These are phyloP conservation scores for Metopia argyrocephala DNA, from an alignment of 2,888 invertebrate genomes.

Conservation along the genomic window DNA sequence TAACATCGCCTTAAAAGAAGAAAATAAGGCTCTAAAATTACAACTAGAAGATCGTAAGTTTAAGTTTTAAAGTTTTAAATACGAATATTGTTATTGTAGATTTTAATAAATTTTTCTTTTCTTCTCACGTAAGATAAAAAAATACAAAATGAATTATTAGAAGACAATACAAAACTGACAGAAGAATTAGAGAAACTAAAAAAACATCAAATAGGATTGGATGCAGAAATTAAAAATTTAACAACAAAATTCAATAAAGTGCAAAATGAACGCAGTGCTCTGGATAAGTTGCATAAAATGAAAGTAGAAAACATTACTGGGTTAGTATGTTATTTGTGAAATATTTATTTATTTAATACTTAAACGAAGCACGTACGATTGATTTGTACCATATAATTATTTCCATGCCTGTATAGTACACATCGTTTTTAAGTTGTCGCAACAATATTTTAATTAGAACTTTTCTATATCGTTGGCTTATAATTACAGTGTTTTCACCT, in stretches of 20 bases:
- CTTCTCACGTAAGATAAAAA: conserved; percentile 71
- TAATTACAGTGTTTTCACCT: no score
- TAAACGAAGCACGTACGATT: no score
- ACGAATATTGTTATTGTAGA: background rate
- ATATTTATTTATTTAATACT: background rate
- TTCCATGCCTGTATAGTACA: no score
- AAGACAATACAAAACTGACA: conserved; percentile 73
- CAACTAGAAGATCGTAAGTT: conserved; percentile 76
- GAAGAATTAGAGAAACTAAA: conserved; percentile 70
- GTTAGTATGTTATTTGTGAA: conserved; percentile 57
- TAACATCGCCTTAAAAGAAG: conserved; percentile 77
- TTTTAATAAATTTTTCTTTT: background rate
- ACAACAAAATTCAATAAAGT: conserved; percentile 71
- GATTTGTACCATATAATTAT: no score
- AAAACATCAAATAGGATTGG: conserved; percentile 70
- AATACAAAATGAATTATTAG: conserved; percentile 72
- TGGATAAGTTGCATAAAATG: conserved; percentile 76
- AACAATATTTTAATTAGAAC: no score
- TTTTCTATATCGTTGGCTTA: no score
- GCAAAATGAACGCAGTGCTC: conserved; percentile 73
- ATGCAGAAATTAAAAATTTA: conserved; percentile 72
- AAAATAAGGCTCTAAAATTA: conserved; percentile 75
- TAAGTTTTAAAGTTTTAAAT: background rate
- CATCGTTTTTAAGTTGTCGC: no score
- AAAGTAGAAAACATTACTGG: conserved; percentile 74